A percentile compares a stretch with the other conserved stretches of the same genome.
phyloP scores from a whole-genome alignment of 2,888 invertebrate species.

The Acanthosepion lycidas region DNA sequence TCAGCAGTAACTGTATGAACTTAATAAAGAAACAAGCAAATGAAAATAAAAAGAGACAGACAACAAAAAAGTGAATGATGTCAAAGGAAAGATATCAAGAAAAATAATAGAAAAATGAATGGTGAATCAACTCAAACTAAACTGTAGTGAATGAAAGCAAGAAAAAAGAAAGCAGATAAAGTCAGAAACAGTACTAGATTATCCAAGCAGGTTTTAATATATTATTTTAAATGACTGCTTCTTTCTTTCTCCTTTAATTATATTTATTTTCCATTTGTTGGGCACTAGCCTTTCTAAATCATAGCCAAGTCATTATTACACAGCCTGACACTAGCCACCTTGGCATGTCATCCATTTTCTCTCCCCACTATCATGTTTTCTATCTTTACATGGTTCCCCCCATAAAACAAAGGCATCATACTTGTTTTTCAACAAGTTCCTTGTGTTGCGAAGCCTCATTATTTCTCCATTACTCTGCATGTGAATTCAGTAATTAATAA shows the following conservation, averaged over 20 bases:
- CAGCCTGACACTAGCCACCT: neutral
- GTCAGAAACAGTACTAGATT: neutral
- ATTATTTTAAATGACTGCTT: neutral
- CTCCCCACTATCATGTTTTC: neutral
- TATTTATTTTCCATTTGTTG: neutral
- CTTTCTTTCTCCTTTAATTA: neutral
- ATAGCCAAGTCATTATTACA: neutral
- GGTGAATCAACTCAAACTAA: neutral
- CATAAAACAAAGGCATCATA: neutral
- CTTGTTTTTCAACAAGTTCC: neutral
- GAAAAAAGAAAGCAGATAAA: neutral
- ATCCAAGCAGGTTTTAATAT: neutral
- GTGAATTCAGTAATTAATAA: neutral
- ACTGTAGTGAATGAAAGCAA: neutral
- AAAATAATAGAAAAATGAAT: neutral
- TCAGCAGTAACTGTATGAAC: too few relatives aligned
- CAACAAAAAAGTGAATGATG: neutral
- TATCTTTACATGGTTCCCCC: neutral
- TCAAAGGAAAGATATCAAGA: neutral
- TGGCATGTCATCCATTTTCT: neutral
- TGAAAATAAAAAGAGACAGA: neutral
- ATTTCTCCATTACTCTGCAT: neutral
- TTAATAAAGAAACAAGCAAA: neutral
- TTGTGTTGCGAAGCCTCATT: neutral
- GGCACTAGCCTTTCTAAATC: neutral